phyloP scores from a whole-genome alignment of 1,140 invertebrate species.

The Cecropterus lyciades region DNA sequence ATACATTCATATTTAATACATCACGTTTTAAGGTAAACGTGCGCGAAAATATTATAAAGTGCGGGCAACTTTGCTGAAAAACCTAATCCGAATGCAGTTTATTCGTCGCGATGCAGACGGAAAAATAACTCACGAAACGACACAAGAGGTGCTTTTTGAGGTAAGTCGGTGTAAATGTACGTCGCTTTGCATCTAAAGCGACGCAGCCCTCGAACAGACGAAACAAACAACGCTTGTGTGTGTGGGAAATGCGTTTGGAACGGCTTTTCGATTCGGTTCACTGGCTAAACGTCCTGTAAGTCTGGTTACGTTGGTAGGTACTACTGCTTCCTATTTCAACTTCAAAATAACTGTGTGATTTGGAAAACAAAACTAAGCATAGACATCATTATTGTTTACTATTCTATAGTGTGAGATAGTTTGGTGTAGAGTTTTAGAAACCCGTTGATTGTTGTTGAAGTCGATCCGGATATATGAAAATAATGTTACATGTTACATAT shows the following conservation, averaged over 20 bases:
- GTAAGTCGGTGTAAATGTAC: conserved; percentile 17
- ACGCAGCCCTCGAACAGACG: conserved; percentile 17
- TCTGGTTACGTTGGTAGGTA: too few species aligned
- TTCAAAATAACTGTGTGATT: too few species aligned
- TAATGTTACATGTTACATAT: too few species aligned
- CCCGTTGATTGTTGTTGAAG: too few species aligned
- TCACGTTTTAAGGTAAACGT: too few species aligned
- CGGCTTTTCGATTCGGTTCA: background rate
- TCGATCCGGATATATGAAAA: too few species aligned
- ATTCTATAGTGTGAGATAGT: too few species aligned
- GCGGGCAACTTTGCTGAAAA: background rate
- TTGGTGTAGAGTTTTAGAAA: too few species aligned
- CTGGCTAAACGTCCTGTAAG: background rate
- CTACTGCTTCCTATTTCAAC: too few species aligned
- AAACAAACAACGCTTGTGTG: conserved; percentile 17
- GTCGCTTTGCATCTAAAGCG: conserved; percentile 12
- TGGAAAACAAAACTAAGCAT: too few species aligned
- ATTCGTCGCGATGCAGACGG: background rate
- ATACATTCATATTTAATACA: too few species aligned
- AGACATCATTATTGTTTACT: too few species aligned
- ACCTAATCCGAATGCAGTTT: conserved; percentile 1
- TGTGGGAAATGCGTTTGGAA: conserved; percentile 1
- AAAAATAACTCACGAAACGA: conserved; percentile 14
- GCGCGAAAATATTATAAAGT: background rate
- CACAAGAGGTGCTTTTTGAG: conserved; percentile 10